Percentiles rank a stretch among this genome's conserved stretches.
phyloP scores from a whole-genome alignment of 2,888 invertebrate species.

The Eutolmus rufibarbis region DNA sequence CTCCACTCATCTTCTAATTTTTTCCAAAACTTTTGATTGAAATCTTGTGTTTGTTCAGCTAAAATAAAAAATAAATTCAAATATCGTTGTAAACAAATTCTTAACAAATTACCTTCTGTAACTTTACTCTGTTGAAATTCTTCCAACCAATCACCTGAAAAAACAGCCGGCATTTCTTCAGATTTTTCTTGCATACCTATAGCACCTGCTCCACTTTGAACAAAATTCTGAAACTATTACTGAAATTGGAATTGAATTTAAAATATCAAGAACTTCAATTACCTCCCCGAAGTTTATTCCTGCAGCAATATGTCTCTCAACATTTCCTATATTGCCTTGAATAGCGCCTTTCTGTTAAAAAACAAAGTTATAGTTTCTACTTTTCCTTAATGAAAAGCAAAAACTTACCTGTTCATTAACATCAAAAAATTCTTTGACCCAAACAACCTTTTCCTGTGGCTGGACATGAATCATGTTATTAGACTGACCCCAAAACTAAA shows the following conservation, averaged over 20 bases:
- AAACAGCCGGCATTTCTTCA: slow-evolving; percentile 49
- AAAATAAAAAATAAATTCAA: neutral
- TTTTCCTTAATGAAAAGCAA: neutral
- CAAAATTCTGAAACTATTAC: slow-evolving; percentile 54
- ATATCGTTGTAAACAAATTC: neutral
- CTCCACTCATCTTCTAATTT: slow-evolving; percentile 80
- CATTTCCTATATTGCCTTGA: neutral
- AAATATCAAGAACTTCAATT: neutral
- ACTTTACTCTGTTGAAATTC: slow-evolving; percentile 68
- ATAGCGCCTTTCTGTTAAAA: neutral
- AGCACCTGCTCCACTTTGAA: slow-evolving; percentile 63
- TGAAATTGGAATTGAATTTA: neutral
- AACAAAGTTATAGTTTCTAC: neutral
- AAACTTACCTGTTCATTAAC: slow-evolving; percentile 46
- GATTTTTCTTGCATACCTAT: slow-evolving; percentile 54
- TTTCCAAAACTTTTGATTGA: slow-evolving; percentile 70
- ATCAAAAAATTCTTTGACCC: slow-evolving; percentile 59
- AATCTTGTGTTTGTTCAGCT: slow-evolving; percentile 68
- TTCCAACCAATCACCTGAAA: slow-evolving; percentile 60
- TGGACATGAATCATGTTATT: slow-evolving; percentile 54
- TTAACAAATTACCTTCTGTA: slow-evolving; percentile 22
- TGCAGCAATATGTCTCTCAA: neutral
- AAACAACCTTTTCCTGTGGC: slow-evolving; percentile 53
- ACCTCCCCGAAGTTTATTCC: neutral
- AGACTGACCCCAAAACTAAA: slow-evolving; percentile 48